A percentile compares a stretch with the other conserved stretches of the same genome.
Evolutionary conservation across 2,113 vertebrate genomes (phyloP).

Genomic region (Ia io): DNA sequence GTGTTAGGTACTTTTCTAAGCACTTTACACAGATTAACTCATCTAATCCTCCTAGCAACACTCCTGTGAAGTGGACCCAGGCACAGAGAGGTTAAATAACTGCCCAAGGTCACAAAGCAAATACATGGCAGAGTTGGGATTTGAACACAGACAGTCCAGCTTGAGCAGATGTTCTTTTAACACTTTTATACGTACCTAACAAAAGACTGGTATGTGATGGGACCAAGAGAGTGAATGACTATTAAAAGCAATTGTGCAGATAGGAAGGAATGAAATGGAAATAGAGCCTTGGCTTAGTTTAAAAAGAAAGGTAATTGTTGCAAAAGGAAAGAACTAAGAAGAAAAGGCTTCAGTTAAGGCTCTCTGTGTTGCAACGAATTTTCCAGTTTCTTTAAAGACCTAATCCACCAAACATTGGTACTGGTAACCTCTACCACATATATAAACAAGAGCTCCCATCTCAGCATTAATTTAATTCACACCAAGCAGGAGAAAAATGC

Average conservation of each 20-base stretch:
- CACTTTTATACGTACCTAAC: not conserved
- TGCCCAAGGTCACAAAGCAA: not conserved
- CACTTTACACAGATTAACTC: not conserved
- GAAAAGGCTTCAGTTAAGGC: not conserved
- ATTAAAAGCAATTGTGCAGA: not conserved
- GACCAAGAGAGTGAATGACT: not conserved
- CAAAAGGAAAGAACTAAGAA: not conserved
- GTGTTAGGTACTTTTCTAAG: not conserved
- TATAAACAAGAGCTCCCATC: slow-evolving; percentile 32
- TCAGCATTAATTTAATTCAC: slow-evolving; percentile 40
- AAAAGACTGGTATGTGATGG: not conserved
- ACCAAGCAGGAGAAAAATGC: not conserved
- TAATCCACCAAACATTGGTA: not conserved
- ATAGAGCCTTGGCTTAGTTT: not conserved
- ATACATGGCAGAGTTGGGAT: not conserved
- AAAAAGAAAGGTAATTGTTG: not conserved
- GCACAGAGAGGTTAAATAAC: not conserved
- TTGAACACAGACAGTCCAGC: not conserved
- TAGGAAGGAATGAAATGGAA: not conserved
- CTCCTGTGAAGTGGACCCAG: not conserved
- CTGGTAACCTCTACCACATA: slow-evolving; percentile 2
- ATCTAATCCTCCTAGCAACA: not conserved
- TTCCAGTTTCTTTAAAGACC: not conserved
- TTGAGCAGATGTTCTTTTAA: not conserved
- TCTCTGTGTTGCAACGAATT: not conserved